Evolutionary conservation across 2,888 invertebrate species (phyloP).

Genomic region (Amphipoea lucens): DNA sequence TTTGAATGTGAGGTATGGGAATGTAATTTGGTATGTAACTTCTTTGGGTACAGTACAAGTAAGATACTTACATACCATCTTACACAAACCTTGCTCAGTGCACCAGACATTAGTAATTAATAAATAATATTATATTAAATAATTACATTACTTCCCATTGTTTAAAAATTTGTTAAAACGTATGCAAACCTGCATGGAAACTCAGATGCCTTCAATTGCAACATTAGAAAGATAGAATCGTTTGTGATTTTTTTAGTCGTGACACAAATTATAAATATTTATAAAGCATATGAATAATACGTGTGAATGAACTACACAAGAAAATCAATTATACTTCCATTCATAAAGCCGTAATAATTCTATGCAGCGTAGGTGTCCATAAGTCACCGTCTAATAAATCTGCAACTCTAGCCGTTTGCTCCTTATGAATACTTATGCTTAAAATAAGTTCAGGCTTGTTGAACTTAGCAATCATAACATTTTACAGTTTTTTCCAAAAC

Average conservation of each 20-base stretch:
- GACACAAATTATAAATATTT: conserved; percentile 68
- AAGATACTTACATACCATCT: background rate
- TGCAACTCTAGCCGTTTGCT: conserved; percentile 59
- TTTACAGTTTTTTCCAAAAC: background rate
- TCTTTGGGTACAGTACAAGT: background rate
- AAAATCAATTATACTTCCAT: conserved; percentile 83
- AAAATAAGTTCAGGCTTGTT: conserved; percentile 4
- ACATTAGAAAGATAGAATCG: conserved; percentile 9
- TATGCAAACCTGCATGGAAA: background rate
- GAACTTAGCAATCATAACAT: background rate
- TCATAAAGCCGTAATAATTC: conserved; percentile 80
- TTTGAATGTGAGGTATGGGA: background rate
- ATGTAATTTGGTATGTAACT: background rate
- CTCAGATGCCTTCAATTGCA: background rate
- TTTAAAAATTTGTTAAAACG: background rate
- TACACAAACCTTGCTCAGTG: background rate
- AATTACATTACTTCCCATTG: background rate
- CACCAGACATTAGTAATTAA: background rate
- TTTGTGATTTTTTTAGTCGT: conserved; percentile 27
- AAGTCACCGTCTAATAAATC: conserved; percentile 79
- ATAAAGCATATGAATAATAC: conserved; percentile 71
- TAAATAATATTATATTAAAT: background rate
- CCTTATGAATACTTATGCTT: conserved; percentile 25
- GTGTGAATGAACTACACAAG: conserved; percentile 80
- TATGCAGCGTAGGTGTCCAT: conserved; percentile 81